Base-by-base conservation (phyloP, 2,888 invertebrate genomes). In the Seladonia tumulorum region DNA sequence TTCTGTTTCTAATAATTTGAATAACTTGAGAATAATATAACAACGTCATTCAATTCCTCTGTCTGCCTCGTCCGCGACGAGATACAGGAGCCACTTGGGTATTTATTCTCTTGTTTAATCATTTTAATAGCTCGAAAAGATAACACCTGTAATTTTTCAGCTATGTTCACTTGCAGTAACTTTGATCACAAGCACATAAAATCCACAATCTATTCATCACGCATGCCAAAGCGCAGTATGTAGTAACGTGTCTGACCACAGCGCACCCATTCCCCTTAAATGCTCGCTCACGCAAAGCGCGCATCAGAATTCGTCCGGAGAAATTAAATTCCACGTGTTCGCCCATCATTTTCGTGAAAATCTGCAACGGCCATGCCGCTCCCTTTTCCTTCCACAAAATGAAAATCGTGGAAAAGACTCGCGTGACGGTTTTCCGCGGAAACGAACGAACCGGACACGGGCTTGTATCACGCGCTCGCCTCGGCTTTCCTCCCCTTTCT, bases 361-460 rank as follows among this genome's bases (percentile, higher is more conserved):
- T 14, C 25, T 16, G 16, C 16, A 5, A 68, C 39, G 42, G 22
- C 12, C 22, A 1, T 1, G 42, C 68, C 12, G 22, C 68, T 5
- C 68, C 10, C 10, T 35, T 22, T 42, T 68, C 39, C 68, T 8
- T 16, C 29, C 10, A 1, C 18, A 39, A 1, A 12, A 2, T 8
- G 49, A n/a, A 35, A 60, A 74, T 22, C 42, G 57, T 2, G 39
- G 35, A 3, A 76, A 49, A 29, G 45, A 57, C 29, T 25, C 68
- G 25, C 68, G 68, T 68, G 68, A 78, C 79, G 76, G 57, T 80
- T 87, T 82, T 82, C 79, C 71, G 14, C 22, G 53, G 76, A 63
- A 66, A 73, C 49, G 70, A 83, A 84, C 76, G 57, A 82, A 78
- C 45, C 72, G 79, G 72, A 87, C 79, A 70, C 75, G 66, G 70